Evolutionary conservation across 2,797 vertebrate genomes (phyloP), one percentile per base, ranked within the genome.

Genomic region (Spheniscus humboldti): DNA sequence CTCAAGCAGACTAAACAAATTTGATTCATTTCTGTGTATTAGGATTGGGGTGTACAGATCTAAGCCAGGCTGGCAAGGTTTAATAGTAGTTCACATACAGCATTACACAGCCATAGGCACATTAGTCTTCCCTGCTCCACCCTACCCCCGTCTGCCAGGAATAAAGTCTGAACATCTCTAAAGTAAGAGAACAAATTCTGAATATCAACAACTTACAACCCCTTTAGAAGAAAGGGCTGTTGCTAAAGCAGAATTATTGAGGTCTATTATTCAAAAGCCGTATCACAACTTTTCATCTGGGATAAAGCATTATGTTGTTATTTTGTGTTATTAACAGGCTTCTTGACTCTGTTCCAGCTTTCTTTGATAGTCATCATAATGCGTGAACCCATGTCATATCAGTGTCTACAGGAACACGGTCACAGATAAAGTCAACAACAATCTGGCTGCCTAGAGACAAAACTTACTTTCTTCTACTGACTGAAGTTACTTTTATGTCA

Each of bases 1-100:
- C 77, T 81, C 50, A 31, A 47, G 69, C 90, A 91, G 86, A 91
- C 86, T 90, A 92, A 96, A 96, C 83, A 90, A 33, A 48, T 57
- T 16, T 11, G 83, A 78, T 75, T 62, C 77, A 57, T 63, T 81
- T 57, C 77, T 41, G 52, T 1, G 5, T 5, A 18, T 53, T 35
- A 37, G 87, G 76, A 45, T 7, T 5, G 35, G 81, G 75, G 28
- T 39, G 55, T 23, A 11, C 6, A 52, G 86, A 56, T 60, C 50
- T 60, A 47, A 56, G 59, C 22, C 72, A 83, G 50, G 28, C 73
- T 84, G 86, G 75, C 68, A 74, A 28, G 71, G 79, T 17, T 47
- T 41, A 28, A 6, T 4, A 25, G 11, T 0, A 56, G 64, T 18
- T 88, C 79, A 18, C 69, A 9, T 5, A 8, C 5, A 56, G 64